phyloP scores from a whole-genome alignment of 2,113 vertebrate species.

The rat (Rattus norvegicus) region GRCr8 NC_086032.1:87581001-87581500 shows the following conservation, averaged over 20 bases:
- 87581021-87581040: too few relatives aligned
- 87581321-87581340: neutral
- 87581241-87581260: neutral
- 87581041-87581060: too few relatives aligned
- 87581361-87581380: neutral
- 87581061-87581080: neutral
- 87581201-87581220: neutral
- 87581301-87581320: neutral
- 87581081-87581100: neutral
- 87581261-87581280: neutral
- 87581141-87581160: neutral
- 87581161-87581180: neutral
- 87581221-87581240: neutral
- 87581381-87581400: neutral
- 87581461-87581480: neutral
- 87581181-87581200: neutral
- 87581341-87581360: neutral
- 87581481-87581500: accelerated
- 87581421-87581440: neutral
- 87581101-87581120: neutral
- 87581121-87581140: accelerated
- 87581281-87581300: neutral
- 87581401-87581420: neutral
- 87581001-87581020: accelerated
- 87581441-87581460: neutral